phyloP scores from a whole-genome alignment of 2,888 invertebrate species.

The Tenthredo mesomela region DNA sequence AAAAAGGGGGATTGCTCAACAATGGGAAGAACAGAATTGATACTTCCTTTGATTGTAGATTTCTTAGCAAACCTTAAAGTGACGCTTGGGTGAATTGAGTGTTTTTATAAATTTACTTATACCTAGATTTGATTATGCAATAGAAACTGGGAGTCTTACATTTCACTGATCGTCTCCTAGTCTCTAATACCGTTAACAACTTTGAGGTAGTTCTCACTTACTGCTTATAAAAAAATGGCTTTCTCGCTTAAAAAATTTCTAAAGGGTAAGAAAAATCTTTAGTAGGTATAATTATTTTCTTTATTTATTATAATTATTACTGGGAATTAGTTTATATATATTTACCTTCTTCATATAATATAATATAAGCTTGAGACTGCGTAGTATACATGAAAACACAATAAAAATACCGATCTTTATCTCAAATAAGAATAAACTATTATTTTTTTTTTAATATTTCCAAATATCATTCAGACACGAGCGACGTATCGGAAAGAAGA shows the following conservation, averaged over 20 bases:
- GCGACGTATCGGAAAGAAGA: constrained; percentile 77
- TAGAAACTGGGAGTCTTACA: neutral
- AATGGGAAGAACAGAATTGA: constrained; percentile 44
- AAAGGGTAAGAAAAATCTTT: constrained; percentile 32
- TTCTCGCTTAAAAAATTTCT: constrained; percentile 48
- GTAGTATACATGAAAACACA: neutral
- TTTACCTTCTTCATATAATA: neutral
- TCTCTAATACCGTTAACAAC: neutral
- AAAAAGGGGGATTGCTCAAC: neutral
- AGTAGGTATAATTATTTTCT: neutral
- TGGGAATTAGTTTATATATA: neutral
- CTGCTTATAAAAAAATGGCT: constrained; percentile 52
- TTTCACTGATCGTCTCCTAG: constrained; percentile 6
- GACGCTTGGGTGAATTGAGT: constrained; percentile 51
- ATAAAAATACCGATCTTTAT: neutral
- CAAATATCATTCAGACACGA: constrained; percentile 67
- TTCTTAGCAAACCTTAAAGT: constrained; percentile 21
- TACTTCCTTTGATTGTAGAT: constrained; percentile 43
- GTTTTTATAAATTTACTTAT: constrained; percentile 50
- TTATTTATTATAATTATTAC: neutral
- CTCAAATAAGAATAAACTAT: neutral
- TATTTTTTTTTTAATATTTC: constrained; percentile 22
- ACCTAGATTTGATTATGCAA: constrained; percentile 37
- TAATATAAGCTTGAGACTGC: neutral
- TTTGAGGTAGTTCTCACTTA: constrained; percentile 5